phyloP scores from a whole-genome alignment of 2,888 invertebrate species.

The Eulithis prunata region DNA sequence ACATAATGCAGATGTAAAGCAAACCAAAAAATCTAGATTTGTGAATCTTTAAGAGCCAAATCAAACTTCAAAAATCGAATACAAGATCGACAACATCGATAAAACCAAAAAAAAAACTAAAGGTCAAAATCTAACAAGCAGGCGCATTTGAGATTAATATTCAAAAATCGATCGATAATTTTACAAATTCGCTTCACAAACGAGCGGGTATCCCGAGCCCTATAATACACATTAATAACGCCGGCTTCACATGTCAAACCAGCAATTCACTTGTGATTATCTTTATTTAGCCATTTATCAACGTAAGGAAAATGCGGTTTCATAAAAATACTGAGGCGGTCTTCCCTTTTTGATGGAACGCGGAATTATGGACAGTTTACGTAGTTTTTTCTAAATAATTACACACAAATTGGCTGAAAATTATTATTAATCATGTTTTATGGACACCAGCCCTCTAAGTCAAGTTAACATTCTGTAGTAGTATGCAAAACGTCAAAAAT shows the following conservation, averaged over 20 bases:
- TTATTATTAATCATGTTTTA: neutral
- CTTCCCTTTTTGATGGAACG: constrained; percentile 16
- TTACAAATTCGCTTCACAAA: constrained; percentile 76
- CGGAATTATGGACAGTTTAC: constrained; percentile 14
- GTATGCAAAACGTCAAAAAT: too few species aligned
- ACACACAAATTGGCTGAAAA: neutral
- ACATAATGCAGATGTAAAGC: too few species aligned
- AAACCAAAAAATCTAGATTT: too few species aligned
- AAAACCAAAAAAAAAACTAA: constrained; percentile 42
- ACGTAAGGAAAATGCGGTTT: constrained; percentile 56
- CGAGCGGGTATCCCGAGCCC: constrained; percentile 70
- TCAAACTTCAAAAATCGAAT: constrained; percentile 31
- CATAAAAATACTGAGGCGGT: constrained; percentile 48
- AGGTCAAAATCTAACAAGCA: constrained; percentile 54
- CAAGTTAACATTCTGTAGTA: too few species aligned
- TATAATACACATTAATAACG: constrained; percentile 82
- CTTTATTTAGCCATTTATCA: constrained; percentile 80
- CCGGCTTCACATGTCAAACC: constrained; percentile 79
- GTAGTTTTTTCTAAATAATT: neutral
- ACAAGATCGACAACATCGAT: constrained; percentile 39
- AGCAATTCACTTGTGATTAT: constrained; percentile 76
- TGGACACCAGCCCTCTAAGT: too few species aligned
- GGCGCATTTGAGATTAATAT: constrained; percentile 71
- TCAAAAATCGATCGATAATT: constrained; percentile 76
- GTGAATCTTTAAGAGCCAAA: neutral